phyloP scores from a whole-genome alignment of 2,888 invertebrate species.

The Lepidocyrtinus sp. region DNA sequence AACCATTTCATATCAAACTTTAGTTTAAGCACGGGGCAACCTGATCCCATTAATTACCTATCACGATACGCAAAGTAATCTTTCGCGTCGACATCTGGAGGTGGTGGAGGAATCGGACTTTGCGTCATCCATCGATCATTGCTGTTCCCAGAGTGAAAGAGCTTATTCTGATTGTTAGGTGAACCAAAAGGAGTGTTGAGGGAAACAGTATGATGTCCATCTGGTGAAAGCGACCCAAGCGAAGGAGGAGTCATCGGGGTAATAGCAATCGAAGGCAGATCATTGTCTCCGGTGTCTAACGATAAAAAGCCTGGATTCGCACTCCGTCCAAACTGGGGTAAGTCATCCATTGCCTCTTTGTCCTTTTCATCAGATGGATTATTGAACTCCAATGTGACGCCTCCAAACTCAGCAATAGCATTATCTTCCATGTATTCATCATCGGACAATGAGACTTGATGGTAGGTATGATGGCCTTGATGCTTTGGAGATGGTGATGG shows the following conservation, averaged over 20 bases:
- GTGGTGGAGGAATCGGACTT: constrained; percentile 69
- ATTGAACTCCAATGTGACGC: constrained; percentile 70
- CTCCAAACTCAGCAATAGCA: constrained; percentile 66
- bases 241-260: constrained; percentile 68
- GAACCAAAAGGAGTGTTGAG: constrained; percentile 61
- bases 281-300: constrained; percentile 33
- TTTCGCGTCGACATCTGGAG: constrained; percentile 78
- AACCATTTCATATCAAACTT: constrained; percentile 79
- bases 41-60: constrained; percentile 73
- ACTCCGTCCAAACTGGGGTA: background rate
- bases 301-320: constrained; percentile 25
- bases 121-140: constrained; percentile 64
- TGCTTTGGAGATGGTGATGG: constrained; percentile 50
- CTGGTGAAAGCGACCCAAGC: constrained; percentile 55
- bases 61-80: constrained; percentile 83
- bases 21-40: constrained; percentile 76
- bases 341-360: background rate
- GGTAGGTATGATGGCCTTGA: constrained; percentile 39
- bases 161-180: constrained; percentile 35
- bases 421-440: constrained; percentile 68
- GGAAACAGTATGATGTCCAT: constrained; percentile 64
- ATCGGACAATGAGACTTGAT: constrained; percentile 59
- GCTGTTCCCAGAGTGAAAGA: constrained; percentile 37
- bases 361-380: constrained; percentile 31
- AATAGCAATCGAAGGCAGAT: constrained; percentile 64